phyloP scores from a whole-genome alignment of 2,113 vertebrate genomes.

The Dolichallabes microphthalmus region DNA sequence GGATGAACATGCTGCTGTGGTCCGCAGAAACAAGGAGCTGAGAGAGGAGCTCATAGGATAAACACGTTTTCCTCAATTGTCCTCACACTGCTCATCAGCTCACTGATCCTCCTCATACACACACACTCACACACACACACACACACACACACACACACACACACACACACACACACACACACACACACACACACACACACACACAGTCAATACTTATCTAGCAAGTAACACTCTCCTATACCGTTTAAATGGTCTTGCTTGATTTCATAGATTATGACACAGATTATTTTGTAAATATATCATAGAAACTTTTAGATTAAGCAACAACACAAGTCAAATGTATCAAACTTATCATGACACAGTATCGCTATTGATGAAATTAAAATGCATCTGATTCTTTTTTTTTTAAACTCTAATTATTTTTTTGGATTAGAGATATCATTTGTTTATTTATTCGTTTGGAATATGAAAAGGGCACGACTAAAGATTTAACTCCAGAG shows the following conservation, averaged over 20 bases:
- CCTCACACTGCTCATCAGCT: constrained; percentile 55
- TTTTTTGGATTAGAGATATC: constrained; percentile 4
- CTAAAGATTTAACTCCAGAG: constrained; percentile 11
- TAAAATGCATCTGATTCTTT: constrained; percentile 43
- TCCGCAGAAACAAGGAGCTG: constrained; percentile 97
- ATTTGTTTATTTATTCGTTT: constrained; percentile 57
- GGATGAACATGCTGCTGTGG: constrained; percentile 89
- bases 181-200: constrained; percentile 55
- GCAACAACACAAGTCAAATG: constrained; percentile 42
- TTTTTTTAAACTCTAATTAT: constrained; percentile 36
- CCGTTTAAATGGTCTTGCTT: constrained; percentile 64
- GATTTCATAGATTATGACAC: constrained; percentile 61
- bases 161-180: constrained; percentile 58
- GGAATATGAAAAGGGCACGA: neutral
- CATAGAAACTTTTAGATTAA: constrained; percentile 55
- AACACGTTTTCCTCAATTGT: constrained; percentile 44
- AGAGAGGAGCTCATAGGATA: constrained; percentile 81
- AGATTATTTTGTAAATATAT: constrained; percentile 71
- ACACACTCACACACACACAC: constrained; percentile 55
- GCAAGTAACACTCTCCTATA: constrained; percentile 61
- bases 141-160: constrained; percentile 57
- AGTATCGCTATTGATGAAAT: constrained; percentile 42
- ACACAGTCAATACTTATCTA: constrained; percentile 68
- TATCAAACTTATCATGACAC: constrained; percentile 50
- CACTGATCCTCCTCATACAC: constrained; percentile 45